Conservation (phyloP, 1,140 invertebrate genomes). For the Nixonia krombeini region DNA sequence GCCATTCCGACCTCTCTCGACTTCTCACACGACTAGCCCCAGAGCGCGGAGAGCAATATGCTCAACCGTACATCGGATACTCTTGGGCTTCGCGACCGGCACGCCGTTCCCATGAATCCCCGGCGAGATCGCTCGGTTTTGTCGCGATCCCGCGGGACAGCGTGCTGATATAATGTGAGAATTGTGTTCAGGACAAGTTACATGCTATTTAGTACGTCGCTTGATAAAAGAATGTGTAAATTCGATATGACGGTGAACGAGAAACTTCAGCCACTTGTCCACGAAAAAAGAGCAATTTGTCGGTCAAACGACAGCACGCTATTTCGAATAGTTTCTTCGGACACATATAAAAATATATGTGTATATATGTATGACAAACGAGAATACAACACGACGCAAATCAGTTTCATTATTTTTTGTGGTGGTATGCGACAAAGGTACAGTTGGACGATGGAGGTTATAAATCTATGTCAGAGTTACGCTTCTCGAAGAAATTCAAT, state of each 20-base stretch:
- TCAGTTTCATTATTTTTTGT: too few relatives aligned
- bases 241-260: too few relatives aligned
- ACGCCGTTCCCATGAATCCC: constrained; percentile 64
- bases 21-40: constrained; percentile 60
- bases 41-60: constrained; percentile 65
- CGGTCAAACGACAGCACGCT: too few relatives aligned
- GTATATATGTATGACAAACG: too few relatives aligned
- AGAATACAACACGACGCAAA: too few relatives aligned
- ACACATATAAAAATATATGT: too few relatives aligned
- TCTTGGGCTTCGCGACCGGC: constrained; percentile 56
- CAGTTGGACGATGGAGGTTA: too few relatives aligned
- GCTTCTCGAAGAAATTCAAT: constrained; percentile 17
- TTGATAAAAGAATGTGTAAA: too few relatives aligned
- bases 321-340: too few relatives aligned
- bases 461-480: background rate
- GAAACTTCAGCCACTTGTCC: too few relatives aligned
- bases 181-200: constrained; percentile 35
- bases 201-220: constrained; percentile 19
- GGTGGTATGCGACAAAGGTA: too few relatives aligned
- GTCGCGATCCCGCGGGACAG: constrained; percentile 55
- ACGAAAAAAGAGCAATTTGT: too few relatives aligned
- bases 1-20: constrained; percentile 31
- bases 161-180: constrained; percentile 66
- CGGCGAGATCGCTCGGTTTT: constrained; percentile 46
- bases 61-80: constrained; percentile 59